Evolutionary conservation across 2,888 invertebrate species (phyloP), one percentile per base, ranked within the genome.

Genomic region (Aphidoletes aphidimyza): DNA sequence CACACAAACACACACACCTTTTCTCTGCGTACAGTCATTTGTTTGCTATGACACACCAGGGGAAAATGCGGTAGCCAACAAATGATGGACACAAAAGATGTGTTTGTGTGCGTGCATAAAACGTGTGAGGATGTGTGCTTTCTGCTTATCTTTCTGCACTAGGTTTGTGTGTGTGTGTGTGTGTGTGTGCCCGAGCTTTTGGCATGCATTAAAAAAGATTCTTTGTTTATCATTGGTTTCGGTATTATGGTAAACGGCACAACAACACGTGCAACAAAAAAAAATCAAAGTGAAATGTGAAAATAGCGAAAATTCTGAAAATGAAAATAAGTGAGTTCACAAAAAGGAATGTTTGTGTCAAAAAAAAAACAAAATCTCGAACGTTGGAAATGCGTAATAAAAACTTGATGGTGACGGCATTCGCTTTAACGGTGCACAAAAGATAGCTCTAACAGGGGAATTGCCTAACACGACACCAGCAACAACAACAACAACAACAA

Each of bases 271-370:
- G 54, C n/a, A n/a, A 34, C 69, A 14, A 5, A 54, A 42, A 42
- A 42, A 69, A 69, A 69, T 69, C 69, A 69, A 69, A 54, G 54
- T 54, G 54, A 54, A 54, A 54, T 54, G 54, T 54, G 54, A 54
- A 69, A 69, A 69, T 69, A 11, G 30, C 6, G 30, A 69, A 30
- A 3, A 69, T 30, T 26, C 69, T n/a, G 54, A 22, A 42, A 42
- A 54, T 22, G 54, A 54, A 69, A 54, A 22, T 54, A 22, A 22
- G 22, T 19, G 47, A 9, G 19, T 19, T 11, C 19, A 47, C 17
- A 47, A 19, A 47, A 19, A 47, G 19, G 47, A 47, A 47, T 2
- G 17, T n/a, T n/a, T 14, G 42, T 14, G 42, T 42, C 14, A 42
- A 42, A 26, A 8, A 54, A 54, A 54, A 54, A 22, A 26, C 54